Percentiles rank a stretch among this genome's conserved stretches.
Evolutionary conservation across 2,888 invertebrate genomes (phyloP).

Genomic region (Eledone cirrhosa): DNA sequence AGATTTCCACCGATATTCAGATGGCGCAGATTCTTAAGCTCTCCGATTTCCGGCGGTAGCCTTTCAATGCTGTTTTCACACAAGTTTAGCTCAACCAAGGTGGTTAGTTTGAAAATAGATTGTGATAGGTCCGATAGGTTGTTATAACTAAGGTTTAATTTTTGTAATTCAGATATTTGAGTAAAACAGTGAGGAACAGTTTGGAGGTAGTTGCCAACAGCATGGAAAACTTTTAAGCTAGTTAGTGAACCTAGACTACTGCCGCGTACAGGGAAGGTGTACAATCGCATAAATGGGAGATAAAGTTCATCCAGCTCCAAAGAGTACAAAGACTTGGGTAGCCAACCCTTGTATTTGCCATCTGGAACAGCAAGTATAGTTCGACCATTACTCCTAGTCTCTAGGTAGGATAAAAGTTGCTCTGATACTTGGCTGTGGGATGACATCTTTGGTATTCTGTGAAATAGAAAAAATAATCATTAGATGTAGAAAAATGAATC

Average conservation of each 20-base stretch:
- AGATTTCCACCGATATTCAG: slow-evolving; percentile 54
- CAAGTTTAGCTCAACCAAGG: slow-evolving; percentile 47
- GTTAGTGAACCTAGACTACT: slow-evolving; percentile 51
- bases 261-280: slow-evolving; percentile 58
- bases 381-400: slow-evolving; percentile 40
- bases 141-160: slow-evolving; percentile 55
- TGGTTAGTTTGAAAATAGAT: slow-evolving; percentile 46
- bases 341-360: slow-evolving; percentile 58
- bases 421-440: slow-evolving; percentile 47
- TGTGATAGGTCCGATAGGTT: slow-evolving; percentile 49
- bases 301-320: slow-evolving; percentile 46
- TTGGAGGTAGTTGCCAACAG: slow-evolving; percentile 54
- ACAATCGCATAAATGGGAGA: slow-evolving; percentile 54
- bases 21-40: slow-evolving; percentile 45
- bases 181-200: slow-evolving; percentile 53
- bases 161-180: slow-evolving; percentile 45
- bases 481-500: no score
- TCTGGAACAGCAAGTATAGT: slow-evolving; percentile 49
- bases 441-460: background rate
- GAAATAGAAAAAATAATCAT: no score
- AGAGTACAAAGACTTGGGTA: slow-evolving; percentile 53
- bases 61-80: slow-evolving; percentile 52
- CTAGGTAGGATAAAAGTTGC: slow-evolving; percentile 47
- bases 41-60: slow-evolving; percentile 46
- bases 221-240: slow-evolving; percentile 50